Conservation (phyloP, 2,113 vertebrate species). For the Emberiza fucata region DNA sequence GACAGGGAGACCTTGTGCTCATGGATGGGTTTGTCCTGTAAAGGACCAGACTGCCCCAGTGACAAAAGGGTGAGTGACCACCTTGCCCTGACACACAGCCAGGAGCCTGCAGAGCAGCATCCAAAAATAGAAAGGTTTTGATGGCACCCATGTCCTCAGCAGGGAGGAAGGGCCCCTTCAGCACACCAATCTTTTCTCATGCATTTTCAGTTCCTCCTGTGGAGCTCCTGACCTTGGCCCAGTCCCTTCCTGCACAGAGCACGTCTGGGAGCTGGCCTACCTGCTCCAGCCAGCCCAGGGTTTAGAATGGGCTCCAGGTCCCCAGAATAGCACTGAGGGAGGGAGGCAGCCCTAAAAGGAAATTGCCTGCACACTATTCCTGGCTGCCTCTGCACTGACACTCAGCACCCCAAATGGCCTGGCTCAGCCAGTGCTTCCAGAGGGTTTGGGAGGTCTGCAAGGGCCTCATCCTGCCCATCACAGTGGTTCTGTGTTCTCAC, state of each 20-base stretch:
- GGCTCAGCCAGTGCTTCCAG: neutral
- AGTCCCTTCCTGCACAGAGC: neutral
- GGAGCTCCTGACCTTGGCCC: neutral
- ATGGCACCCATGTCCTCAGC: neutral
- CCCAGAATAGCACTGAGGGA: slow-evolving; percentile 71
- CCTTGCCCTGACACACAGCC: neutral
- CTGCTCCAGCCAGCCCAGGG: neutral
- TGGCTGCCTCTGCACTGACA: slow-evolving; percentile 30
- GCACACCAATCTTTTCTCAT: neutral
- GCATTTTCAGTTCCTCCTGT: neutral
- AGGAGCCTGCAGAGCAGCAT: neutral
- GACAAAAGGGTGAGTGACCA: neutral
- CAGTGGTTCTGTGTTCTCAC: slow-evolving; percentile 54
- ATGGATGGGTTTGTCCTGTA: neutral
- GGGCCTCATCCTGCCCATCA: neutral
- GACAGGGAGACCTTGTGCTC: neutral
- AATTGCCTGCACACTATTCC: slow-evolving; percentile 81
- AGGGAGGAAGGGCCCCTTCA: neutral
- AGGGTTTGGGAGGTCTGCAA: neutral
- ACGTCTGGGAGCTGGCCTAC: neutral
- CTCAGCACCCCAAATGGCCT: slow-evolving; percentile 27
- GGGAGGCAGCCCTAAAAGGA: slow-evolving; percentile 83
- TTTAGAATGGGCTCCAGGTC: neutral
- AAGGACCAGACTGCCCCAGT: neutral
- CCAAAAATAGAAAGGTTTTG: slow-evolving; percentile 13